These are phyloP conservation scores for Timema cristinae DNA, from an alignment of 2,888 invertebrate genomes.

Conservation along the genomic window DNA sequence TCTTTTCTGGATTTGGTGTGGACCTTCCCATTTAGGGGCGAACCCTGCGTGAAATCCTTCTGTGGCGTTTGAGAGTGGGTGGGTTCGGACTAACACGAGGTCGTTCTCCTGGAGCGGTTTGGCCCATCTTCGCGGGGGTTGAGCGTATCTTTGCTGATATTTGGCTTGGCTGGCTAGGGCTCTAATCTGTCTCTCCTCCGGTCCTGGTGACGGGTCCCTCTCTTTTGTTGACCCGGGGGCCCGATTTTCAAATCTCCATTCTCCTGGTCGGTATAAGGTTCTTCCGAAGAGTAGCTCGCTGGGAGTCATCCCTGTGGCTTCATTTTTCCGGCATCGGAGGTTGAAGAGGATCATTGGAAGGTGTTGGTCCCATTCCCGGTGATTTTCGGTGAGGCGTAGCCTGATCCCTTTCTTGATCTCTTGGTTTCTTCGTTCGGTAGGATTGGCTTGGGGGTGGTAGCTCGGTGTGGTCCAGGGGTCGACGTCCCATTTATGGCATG, in stretches of 20 bases:
- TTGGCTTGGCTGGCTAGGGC: neutral
- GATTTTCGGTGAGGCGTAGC: neutral
- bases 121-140: neutral
- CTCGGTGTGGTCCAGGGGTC: neutral
- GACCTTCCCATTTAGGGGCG: neutral
- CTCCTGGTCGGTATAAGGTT: neutral
- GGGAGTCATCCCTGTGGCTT: neutral
- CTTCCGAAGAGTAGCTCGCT: neutral
- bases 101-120: neutral
- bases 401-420: neutral
- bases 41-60: neutral
- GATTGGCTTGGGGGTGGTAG: constrained; percentile 1
- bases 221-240: neutral
- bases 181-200: neutral
- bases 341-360: neutral
- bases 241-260: neutral
- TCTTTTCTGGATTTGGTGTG: neutral
- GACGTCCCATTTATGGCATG: neutral
- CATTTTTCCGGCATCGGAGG: neutral
- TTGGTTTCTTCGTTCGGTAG: neutral
- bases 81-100: neutral
- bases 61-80: neutral
- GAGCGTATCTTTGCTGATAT: neutral
- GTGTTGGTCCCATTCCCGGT: neutral
- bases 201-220: neutral